Percentiles rank a stretch among this genome's conserved stretches.
Evolutionary conservation across 2,797 vertebrate species (phyloP).

Genomic region (Neosilurus mollespiculum): DNA sequence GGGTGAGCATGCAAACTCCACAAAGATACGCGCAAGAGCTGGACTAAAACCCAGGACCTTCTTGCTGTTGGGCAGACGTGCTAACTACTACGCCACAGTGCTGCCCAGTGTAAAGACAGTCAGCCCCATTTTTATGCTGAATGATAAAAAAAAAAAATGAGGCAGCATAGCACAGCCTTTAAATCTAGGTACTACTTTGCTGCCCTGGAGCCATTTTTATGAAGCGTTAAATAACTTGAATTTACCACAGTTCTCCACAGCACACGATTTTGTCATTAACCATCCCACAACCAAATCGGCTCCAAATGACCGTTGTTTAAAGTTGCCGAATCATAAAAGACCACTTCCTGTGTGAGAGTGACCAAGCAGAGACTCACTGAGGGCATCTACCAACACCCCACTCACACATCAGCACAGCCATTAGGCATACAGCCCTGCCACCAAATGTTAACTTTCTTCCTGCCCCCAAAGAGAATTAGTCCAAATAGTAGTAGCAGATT

Average conservation of each 20-base stretch:
- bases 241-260: background rate
- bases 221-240: conserved; percentile 25
- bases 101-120: no score
- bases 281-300: conserved; percentile 35
- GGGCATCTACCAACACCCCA: background rate
- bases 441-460: background rate
- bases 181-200: conserved; percentile 21
- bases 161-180: background rate
- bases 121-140: background rate
- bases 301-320: conserved; percentile 36
- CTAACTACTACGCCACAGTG: no score
- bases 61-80: no score
- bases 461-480: conserved; percentile 27
- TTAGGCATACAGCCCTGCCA: background rate
- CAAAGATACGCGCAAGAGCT: no score
- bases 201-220: conserved; percentile 27
- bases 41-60: no score
- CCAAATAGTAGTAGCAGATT: conserved; percentile 10
- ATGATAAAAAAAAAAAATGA: background rate
- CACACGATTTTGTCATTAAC: conserved; percentile 32
- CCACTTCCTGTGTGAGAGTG: background rate
- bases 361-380: background rate
- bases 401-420: background rate
- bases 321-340: conserved; percentile 14
- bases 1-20: no score